Conservation (phyloP, 2,888 invertebrate species). For the Heliconius aoede region DNA sequence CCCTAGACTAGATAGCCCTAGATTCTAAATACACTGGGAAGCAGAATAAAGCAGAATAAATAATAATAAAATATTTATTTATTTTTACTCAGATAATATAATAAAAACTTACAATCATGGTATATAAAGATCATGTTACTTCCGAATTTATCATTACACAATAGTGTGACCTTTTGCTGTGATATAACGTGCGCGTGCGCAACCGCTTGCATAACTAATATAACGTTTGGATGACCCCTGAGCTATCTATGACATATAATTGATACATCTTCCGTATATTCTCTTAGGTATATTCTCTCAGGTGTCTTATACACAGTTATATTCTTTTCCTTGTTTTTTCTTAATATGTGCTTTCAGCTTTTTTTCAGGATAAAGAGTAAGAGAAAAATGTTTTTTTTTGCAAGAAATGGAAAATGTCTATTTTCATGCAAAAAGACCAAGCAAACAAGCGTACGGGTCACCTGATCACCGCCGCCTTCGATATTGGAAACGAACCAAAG, state of each 20-base stretch:
- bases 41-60: not conserved
- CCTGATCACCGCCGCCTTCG: too few species aligned
- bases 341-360: not conserved
- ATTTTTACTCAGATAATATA: not conserved
- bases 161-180: slow-evolving; percentile 38
- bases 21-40: not conserved
- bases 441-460: too few species aligned
- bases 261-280: slow-evolving; percentile 20
- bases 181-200: slow-evolving; percentile 37
- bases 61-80: not conserved
- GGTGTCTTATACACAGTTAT: not conserved
- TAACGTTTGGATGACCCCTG: slow-evolving; percentile 10
- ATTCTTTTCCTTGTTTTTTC: not conserved
- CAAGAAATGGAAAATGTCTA: too few species aligned
- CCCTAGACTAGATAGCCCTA: too few species aligned
- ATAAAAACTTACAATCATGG: not conserved
- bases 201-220: slow-evolving; percentile 36
- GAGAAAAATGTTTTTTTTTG: too few species aligned
- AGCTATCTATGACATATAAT: slow-evolving; percentile 11
- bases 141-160: slow-evolving; percentile 23
- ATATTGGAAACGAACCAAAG: too few species aligned
- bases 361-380: too few species aligned
- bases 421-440: too few species aligned
- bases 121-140: slow-evolving; percentile 17
- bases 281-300: too few species aligned